phyloP scores from a whole-genome alignment of 2,113 vertebrate species.

The Otocyon megalotis region DNA sequence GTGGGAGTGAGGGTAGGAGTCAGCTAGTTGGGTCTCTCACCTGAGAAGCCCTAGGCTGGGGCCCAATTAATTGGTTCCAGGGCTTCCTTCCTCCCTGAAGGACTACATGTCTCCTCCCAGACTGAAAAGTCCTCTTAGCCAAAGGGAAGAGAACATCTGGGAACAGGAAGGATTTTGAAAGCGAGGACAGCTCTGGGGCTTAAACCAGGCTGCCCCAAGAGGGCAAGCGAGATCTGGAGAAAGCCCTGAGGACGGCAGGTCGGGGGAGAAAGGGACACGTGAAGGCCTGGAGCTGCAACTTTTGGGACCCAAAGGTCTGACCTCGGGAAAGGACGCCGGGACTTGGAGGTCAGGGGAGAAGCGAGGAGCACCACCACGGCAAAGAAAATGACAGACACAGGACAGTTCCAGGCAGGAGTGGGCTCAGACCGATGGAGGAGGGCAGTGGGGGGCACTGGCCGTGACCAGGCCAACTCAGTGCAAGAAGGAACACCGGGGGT shows the following conservation, averaged over 20 bases:
- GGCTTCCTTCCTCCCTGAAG: not conserved
- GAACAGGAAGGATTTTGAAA: not conserved
- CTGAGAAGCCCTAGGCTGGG: not conserved
- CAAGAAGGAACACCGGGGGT: not conserved
- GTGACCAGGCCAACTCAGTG: fast-evolving
- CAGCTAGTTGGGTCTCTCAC: not conserved
- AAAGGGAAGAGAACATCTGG: not conserved
- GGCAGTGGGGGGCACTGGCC: not conserved
- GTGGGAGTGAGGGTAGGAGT: not conserved
- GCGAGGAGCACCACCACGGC: not conserved
- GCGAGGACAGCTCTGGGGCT: not conserved
- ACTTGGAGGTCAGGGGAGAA: not conserved
- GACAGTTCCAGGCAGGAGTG: not conserved
- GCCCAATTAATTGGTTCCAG: not conserved
- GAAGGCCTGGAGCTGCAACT: not conserved
- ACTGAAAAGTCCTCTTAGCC: not conserved
- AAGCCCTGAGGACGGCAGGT: not conserved
- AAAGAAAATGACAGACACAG: not conserved
- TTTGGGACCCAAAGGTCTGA: not conserved
- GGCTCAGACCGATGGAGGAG: not conserved
- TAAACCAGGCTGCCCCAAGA: not conserved
- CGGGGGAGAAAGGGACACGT: not conserved
- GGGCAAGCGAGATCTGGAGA: not conserved
- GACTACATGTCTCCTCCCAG: not conserved
- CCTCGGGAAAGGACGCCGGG: not conserved